Conservation (phyloP, 2,797 vertebrate species). For the Sebastes cheni region DNA sequence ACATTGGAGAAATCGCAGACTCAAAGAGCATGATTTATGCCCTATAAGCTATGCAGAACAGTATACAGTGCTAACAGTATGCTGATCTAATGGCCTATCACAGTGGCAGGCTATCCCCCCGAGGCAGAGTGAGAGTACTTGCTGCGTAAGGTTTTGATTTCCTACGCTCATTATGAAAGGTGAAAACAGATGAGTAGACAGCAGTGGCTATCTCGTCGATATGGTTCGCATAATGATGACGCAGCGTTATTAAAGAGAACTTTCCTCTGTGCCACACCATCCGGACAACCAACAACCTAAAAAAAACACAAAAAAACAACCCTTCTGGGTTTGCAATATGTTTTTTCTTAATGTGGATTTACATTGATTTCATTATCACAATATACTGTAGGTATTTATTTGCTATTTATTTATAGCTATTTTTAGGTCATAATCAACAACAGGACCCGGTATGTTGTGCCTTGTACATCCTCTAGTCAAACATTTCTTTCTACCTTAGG, state of each 20-base stretch:
- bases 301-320: not conserved
- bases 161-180: slow-evolving; percentile 68
- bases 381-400: not conserved
- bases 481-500: slow-evolving; percentile 12
- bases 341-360: not conserved
- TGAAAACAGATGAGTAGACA: slow-evolving; percentile 66
- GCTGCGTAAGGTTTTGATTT: slow-evolving; percentile 64
- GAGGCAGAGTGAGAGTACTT: slow-evolving; percentile 27
- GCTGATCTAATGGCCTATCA: slow-evolving; percentile 34
- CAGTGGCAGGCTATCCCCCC: slow-evolving; percentile 33
- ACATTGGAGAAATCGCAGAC: slow-evolving; percentile 6
- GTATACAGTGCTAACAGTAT: slow-evolving; percentile 6
- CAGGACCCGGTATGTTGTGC: not conserved
- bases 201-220: slow-evolving; percentile 53
- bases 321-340: not conserved
- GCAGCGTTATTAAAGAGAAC: slow-evolving; percentile 36
- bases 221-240: slow-evolving; percentile 53
- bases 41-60: slow-evolving; percentile 8
- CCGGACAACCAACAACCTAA: not conserved
- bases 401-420: not conserved
- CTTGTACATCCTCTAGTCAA: not conserved
- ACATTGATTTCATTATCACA: not conserved
- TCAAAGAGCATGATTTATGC: slow-evolving; percentile 35
- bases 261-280: not conserved
- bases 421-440: not conserved